Evolutionary conservation across 92 coral and sea anemone species (phyloP).

Genomic region (Palythoa grandiflora): DNA sequence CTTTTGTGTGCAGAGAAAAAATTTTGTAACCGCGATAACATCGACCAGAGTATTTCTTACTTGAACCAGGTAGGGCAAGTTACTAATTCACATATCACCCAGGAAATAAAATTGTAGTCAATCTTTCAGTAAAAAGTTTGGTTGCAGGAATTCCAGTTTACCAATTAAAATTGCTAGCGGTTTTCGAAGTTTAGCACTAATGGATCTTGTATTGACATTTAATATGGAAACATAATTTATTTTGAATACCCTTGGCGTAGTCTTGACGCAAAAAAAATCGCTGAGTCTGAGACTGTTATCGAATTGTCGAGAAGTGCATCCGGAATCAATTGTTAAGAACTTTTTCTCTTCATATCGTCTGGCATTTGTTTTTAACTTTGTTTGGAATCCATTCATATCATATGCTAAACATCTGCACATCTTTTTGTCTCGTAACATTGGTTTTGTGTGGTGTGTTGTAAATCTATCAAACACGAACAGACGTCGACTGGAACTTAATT

Average conservation of each 20-base stretch:
- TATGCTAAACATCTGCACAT: background rate
- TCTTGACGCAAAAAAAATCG: background rate
- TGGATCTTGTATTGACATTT: background rate
- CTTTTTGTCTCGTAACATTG: background rate
- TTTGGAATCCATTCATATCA: background rate
- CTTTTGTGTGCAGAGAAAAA: constrained; percentile 75
- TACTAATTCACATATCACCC: background rate
- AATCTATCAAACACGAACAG: background rate
- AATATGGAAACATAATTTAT: background rate
- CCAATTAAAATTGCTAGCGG: background rate
- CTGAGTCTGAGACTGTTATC: background rate
- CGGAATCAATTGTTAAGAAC: background rate
- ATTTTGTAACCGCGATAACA: constrained; percentile 89
- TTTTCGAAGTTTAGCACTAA: background rate
- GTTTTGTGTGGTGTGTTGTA: background rate
- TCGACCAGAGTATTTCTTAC: constrained; percentile 93
- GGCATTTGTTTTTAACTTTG: background rate
- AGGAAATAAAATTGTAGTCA: background rate
- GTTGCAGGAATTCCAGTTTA: background rate
- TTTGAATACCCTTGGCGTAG: background rate
- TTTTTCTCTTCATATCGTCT: background rate
- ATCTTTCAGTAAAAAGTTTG: background rate
- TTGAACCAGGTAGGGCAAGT: constrained; percentile 84
- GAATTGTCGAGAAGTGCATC: background rate
- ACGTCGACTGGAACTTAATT: background rate